A percentile compares a stretch with the other conserved stretches of the same genome.
Evolutionary conservation across 2,113 vertebrate species (phyloP).

Genomic region (Nibea albiflora): DNA sequence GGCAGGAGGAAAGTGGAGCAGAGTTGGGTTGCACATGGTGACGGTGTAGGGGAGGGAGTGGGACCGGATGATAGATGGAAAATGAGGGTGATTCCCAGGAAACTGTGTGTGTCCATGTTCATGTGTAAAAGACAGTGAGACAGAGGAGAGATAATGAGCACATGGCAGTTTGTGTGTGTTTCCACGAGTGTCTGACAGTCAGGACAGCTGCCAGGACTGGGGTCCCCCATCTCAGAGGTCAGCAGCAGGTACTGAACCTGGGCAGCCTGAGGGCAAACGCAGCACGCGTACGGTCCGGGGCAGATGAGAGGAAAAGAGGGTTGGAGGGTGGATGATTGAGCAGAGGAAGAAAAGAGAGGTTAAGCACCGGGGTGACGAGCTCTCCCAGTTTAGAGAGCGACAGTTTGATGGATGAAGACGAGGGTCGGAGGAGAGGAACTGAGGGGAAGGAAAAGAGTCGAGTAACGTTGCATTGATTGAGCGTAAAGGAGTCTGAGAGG

Average conservation of each 20-base stretch:
- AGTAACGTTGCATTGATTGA: conserved; percentile 27
- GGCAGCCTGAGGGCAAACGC: conserved; percentile 37
- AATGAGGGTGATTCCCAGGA: conserved; percentile 63
- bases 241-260: conserved; percentile 45
- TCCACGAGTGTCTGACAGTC: conserved; percentile 6
- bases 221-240: conserved; percentile 47
- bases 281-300: conserved; percentile 36
- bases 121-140: conserved; percentile 23
- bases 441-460: conserved; percentile 11
- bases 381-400: conserved; percentile 70
- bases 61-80: conserved; percentile 62
- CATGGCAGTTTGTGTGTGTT: conserved; percentile 13
- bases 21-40: conserved; percentile 17
- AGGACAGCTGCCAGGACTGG: conserved; percentile 23
- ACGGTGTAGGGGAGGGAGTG: not conserved
- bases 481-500: not conserved
- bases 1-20: conserved; percentile 70
- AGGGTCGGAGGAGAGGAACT: conserved; percentile 18
- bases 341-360: conserved; percentile 66
- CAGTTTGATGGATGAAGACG: conserved; percentile 76
- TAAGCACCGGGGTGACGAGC: conserved; percentile 73
- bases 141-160: conserved; percentile 34
- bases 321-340: conserved; percentile 49
- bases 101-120: conserved; percentile 19
- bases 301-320: conserved; percentile 32